Conservation (phyloP, 2,797 vertebrate genomes). For the Propithecus perrieri region DNA sequence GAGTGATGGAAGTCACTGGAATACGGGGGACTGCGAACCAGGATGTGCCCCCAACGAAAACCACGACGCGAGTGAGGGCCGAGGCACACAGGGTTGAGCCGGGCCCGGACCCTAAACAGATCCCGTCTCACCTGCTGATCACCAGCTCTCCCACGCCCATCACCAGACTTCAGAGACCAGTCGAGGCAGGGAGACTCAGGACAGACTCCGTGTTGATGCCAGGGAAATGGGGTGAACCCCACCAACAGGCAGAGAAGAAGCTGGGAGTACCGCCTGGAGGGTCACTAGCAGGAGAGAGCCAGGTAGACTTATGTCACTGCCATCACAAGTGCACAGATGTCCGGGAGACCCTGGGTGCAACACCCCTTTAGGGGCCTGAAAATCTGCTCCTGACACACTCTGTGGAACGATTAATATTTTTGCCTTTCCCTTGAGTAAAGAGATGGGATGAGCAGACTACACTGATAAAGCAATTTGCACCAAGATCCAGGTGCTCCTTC, state of each 20-base stretch:
- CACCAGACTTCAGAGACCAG: background rate
- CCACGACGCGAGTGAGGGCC: background rate
- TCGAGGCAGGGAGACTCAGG: background rate
- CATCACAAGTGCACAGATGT: background rate
- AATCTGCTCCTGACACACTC: background rate
- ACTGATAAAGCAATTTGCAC: background rate
- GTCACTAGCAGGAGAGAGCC: background rate
- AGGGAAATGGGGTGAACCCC: background rate
- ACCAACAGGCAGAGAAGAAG: background rate
- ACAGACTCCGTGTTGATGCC: too few relatives aligned
- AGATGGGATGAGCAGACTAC: background rate
- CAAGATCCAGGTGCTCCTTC: background rate
- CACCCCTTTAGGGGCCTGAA: background rate
- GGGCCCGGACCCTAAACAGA: too few relatives aligned
- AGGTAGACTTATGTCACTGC: accelerated
- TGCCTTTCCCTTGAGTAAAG: background rate
- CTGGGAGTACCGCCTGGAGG: background rate
- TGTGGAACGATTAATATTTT: background rate
- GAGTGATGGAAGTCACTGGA: background rate
- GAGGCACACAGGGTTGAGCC: background rate
- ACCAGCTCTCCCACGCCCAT: background rate
- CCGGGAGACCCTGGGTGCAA: background rate
- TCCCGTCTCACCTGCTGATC: background rate
- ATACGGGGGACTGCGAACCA: too few relatives aligned
- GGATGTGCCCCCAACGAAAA: accelerated